These are phyloP conservation scores for Takifugu ocellatus DNA, from an alignment of 2,797 vertebrate genomes.

Conservation along the genomic window DNA sequence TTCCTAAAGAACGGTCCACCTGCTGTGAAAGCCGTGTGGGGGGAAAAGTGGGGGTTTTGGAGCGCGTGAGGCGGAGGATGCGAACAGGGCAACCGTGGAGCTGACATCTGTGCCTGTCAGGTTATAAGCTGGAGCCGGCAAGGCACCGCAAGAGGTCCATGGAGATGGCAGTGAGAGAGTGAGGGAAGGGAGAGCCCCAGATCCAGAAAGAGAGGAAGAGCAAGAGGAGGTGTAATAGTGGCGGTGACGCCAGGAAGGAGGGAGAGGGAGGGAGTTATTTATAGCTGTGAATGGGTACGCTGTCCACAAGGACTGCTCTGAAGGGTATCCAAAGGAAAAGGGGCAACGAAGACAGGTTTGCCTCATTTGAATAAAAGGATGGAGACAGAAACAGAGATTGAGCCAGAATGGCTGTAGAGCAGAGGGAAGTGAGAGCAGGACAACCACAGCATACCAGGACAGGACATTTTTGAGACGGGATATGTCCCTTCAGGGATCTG, in stretches of 20 bases:
- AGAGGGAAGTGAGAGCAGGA: background rate
- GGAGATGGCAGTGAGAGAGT: constrained; percentile 34
- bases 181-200: constrained; percentile 56
- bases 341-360: constrained; percentile 59
- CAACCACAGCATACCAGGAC: background rate
- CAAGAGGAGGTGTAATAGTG: constrained; percentile 21
- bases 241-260: constrained; percentile 25
- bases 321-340: constrained; percentile 74
- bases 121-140: constrained; percentile 48
- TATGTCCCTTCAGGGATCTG: no score
- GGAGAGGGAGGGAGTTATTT: constrained; percentile 69
- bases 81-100: constrained; percentile 28
- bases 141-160: constrained; percentile 36
- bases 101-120: constrained; percentile 42
- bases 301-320: constrained; percentile 76
- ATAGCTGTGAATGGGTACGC: constrained; percentile 77
- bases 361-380: constrained; percentile 68
- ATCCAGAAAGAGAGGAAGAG: constrained; percentile 60
- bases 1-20: background rate
- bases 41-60: background rate
- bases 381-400: constrained; percentile 12
- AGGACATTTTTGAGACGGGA: background rate
- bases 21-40: constrained; percentile 3
- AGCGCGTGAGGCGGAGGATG: constrained; percentile 8
- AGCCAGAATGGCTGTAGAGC: constrained; percentile 14